Conservation (phyloP, 53 echinoderm and acorn worm species). For the Crossaster papposus region DNA sequence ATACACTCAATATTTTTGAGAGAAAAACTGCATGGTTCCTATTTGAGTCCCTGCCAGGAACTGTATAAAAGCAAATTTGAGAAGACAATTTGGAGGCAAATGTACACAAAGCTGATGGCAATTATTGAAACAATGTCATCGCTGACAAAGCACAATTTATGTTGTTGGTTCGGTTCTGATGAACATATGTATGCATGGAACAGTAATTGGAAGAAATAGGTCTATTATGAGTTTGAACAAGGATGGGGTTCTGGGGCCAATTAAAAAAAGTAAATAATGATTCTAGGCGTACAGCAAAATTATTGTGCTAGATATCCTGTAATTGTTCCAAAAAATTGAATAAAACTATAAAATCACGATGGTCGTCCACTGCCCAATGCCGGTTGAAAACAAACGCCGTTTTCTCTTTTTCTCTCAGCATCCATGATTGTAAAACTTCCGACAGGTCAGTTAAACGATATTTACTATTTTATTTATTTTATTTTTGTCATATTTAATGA, state of each 20-base stretch:
- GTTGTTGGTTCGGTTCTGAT: neutral
- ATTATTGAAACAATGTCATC: slow-evolving; percentile 51
- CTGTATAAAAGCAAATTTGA: neutral
- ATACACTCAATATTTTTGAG: neutral
- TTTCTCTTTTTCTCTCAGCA: too few species aligned
- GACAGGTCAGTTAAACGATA: too few species aligned
- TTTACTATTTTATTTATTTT: too few species aligned
- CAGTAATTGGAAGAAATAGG: neutral
- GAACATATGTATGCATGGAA: neutral
- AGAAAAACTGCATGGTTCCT: neutral
- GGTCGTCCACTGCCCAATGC: too few species aligned
- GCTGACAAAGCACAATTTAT: neutral
- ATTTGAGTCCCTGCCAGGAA: neutral
- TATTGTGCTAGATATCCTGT: too few species aligned
- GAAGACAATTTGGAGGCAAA: neutral
- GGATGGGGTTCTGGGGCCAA: neutral
- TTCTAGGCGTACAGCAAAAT: too few species aligned
- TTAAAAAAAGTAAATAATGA: neutral
- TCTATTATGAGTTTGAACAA: slow-evolving; percentile 33
- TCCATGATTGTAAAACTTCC: too few species aligned
- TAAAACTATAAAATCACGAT: neutral
- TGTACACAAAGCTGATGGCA: neutral
- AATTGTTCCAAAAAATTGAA: too few species aligned
- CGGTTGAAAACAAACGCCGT: too few species aligned
- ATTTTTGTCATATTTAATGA: too few species aligned